Evolutionary conservation across 2,113 vertebrate species (phyloP).

Genomic region (Lepidiolamprologus cunningtoni): DNA sequence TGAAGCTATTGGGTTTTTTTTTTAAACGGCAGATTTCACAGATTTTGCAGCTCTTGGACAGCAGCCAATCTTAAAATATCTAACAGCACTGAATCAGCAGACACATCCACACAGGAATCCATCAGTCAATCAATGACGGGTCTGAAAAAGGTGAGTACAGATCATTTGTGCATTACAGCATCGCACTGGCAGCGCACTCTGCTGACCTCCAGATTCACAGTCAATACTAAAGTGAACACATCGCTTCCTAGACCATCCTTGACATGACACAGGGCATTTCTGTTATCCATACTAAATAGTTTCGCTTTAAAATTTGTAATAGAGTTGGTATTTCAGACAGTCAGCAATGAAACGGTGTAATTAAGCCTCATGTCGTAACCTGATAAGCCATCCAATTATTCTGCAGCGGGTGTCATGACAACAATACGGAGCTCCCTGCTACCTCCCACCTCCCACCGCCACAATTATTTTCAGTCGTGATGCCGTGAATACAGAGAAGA

Average conservation of each 20-base stretch:
- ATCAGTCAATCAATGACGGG: neutral
- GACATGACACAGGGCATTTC: neutral
- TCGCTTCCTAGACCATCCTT: neutral
- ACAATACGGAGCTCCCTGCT: conserved; percentile 2
- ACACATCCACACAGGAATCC: neutral
- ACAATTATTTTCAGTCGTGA: conserved; percentile 10
- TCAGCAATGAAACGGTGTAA: conserved; percentile 24
- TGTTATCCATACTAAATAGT: neutral
- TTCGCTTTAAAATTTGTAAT: neutral
- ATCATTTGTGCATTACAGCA: neutral
- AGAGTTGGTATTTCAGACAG: neutral
- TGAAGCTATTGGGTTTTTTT: neutral
- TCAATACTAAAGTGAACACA: neutral
- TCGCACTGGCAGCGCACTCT: neutral
- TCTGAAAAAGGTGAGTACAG: neutral
- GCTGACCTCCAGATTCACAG: neutral
- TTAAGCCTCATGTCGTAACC: conserved; percentile 43
- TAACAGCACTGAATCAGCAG: neutral
- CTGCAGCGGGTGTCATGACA: conserved; percentile 57
- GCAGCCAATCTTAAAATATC: neutral
- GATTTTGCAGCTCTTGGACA: neutral
- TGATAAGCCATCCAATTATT: conserved; percentile 44
- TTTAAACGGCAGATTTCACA: neutral
- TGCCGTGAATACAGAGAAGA: conserved; percentile 23
- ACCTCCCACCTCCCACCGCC: neutral